Conservation (phyloP, 2,113 vertebrate species). For the Anoplopoma fimbria region DNA sequence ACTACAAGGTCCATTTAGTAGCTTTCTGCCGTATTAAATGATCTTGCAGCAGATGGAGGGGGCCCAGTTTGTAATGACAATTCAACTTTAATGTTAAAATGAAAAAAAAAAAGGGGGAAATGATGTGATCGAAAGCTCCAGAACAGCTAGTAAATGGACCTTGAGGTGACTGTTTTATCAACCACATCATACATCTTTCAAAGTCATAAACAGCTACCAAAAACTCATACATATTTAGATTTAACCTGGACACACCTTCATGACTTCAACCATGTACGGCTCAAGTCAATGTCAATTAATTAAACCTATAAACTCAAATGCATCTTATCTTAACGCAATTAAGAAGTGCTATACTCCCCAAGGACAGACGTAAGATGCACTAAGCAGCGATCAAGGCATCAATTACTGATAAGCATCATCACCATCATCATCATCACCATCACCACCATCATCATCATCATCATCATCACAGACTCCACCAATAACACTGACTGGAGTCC, state of each 20-base stretch:
- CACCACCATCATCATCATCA: background rate
- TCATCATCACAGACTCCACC: conserved; percentile 21
- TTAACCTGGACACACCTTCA: background rate
- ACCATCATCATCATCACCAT: conserved; percentile 16
- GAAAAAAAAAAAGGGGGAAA: background rate
- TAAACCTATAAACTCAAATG: background rate
- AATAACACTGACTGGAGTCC: conserved; percentile 13
- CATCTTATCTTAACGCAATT: background rate
- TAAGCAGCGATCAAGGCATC: conserved; percentile 6
- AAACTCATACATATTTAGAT: background rate
- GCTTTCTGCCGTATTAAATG: background rate
- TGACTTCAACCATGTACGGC: background rate
- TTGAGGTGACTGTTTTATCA: background rate
- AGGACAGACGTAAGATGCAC: background rate
- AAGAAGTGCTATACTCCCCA: background rate
- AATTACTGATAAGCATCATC: conserved; percentile 48
- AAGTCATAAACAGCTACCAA: background rate
- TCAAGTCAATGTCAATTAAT: background rate
- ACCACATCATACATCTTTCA: background rate
- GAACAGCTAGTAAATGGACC: background rate
- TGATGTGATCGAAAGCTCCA: background rate
- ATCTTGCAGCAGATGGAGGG: conserved; percentile 8
- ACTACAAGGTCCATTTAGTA: background rate
- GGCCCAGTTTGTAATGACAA: background rate
- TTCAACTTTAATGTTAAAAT: background rate